A percentile compares a stretch with the other conserved stretches of the same genome.
Evolutionary conservation across 2,797 vertebrate genomes (phyloP).

Genomic region (Syndactyla subalaris): DNA sequence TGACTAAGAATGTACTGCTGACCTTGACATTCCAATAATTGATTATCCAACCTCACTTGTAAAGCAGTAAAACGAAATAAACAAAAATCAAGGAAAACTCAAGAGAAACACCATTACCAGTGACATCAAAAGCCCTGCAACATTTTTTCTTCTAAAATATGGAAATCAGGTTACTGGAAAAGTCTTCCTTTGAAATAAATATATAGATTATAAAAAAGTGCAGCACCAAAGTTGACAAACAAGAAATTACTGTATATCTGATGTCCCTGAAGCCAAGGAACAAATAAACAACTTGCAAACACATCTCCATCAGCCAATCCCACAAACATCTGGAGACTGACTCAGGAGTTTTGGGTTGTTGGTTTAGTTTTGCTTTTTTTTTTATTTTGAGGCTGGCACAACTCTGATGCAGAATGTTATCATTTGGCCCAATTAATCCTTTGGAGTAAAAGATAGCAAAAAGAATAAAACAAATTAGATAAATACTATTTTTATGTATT

Average conservation of each 20-base stretch:
- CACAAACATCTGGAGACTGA: slow-evolving; percentile 21
- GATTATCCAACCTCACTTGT: neutral
- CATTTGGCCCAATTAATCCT: neutral
- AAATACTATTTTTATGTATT: neutral
- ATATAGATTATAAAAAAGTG: accelerated
- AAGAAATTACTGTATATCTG: neutral
- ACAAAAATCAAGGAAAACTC: neutral
- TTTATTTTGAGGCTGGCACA: neutral
- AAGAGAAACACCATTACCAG: neutral
- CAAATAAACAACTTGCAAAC: neutral
- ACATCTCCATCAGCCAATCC: neutral
- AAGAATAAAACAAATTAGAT: neutral
- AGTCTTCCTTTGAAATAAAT: neutral
- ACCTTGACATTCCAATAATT: neutral
- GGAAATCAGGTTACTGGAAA: neutral
- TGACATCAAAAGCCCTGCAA: neutral
- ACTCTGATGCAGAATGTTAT: neutral
- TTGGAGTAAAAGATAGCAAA: neutral
- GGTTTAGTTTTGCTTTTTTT: neutral
- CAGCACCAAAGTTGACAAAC: neutral
- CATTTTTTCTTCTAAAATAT: neutral
- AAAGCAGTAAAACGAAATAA: neutral
- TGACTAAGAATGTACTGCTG: neutral
- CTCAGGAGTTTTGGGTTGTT: neutral
- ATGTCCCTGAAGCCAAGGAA: neutral